These are phyloP conservation scores for Calephelis virginiensis DNA, from an alignment of 1,140 invertebrate species.

Conservation along the genomic window DNA sequence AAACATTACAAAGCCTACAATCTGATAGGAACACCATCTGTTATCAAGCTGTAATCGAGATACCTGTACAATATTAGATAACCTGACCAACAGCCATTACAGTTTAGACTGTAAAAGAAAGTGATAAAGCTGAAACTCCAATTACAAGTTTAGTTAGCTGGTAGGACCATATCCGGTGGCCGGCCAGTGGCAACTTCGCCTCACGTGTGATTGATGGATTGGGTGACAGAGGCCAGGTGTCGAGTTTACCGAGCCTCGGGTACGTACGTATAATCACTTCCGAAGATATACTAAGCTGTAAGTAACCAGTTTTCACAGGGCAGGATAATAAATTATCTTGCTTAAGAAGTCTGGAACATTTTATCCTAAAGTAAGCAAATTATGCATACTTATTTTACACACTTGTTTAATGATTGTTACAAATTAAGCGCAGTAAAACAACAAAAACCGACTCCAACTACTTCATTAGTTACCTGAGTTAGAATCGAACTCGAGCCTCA, in stretches of 20 bases:
- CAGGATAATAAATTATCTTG: not conserved
- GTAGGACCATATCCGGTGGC: conserved; percentile 38
- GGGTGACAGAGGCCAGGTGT: conserved; percentile 51
- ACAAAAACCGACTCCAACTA: too few relatives aligned
- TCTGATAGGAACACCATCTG: conserved; percentile 43
- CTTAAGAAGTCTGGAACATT: not conserved
- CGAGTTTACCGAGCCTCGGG: conserved; percentile 15
- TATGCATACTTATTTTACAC: too few relatives aligned
- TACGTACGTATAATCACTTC: conserved; percentile 13
- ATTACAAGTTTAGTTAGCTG: conserved; percentile 33
- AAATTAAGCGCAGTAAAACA: too few relatives aligned
- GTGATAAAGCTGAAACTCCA: conserved; percentile 33
- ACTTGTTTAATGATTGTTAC: too few relatives aligned
- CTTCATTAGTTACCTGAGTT: too few relatives aligned
- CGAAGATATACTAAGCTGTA: conserved; percentile 10
- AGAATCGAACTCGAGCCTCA: too few relatives aligned
- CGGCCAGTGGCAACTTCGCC: conserved; percentile 54
- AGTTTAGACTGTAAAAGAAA: conserved; percentile 29
- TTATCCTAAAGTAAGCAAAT: too few relatives aligned
- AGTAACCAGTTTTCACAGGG: not conserved
- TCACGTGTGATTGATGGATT: conserved; percentile 60
- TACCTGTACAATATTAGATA: conserved; percentile 45
- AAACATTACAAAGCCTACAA: conserved; percentile 35
- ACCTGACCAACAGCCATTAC: conserved; percentile 41
- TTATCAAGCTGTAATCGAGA: conserved; percentile 51